phyloP scores from a whole-genome alignment of 2,113 vertebrate genomes.

The Dissostichus mawsoni region DNA sequence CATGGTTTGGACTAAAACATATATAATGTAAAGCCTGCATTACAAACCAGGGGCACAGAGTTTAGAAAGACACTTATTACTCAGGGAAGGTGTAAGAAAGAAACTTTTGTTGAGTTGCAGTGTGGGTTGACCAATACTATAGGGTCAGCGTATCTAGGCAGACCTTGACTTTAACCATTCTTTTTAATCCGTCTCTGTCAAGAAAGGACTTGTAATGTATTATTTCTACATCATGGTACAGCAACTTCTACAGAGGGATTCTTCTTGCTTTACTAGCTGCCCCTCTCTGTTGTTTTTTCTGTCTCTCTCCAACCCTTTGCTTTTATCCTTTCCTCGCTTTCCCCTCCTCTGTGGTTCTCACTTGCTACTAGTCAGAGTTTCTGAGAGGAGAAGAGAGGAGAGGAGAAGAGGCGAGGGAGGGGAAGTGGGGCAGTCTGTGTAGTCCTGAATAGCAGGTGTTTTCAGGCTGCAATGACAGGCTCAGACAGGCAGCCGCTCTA shows the following conservation, averaged over 20 bases:
- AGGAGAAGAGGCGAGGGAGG: conserved; percentile 36
- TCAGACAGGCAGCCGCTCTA: conserved; percentile 83
- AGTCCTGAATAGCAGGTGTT: conserved; percentile 83
- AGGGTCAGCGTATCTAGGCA: background rate
- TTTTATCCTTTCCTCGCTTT: conserved; percentile 11
- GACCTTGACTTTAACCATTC: background rate
- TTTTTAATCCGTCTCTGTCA: conserved; percentile 3
- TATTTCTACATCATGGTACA: background rate
- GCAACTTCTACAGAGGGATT: background rate
- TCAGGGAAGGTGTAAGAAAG: background rate
- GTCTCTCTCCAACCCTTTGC: conserved; percentile 4
- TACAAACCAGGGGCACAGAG: background rate
- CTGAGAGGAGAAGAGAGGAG: conserved; percentile 30
- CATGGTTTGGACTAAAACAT: background rate
- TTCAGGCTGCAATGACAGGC: conserved; percentile 83
- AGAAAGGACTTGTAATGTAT: background rate
- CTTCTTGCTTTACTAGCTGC: conserved; percentile 12
- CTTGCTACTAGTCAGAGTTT: conserved; percentile 47
- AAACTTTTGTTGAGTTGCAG: background rate
- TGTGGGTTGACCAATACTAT: conserved; percentile 3
- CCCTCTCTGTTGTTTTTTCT: conserved; percentile 2
- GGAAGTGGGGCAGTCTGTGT: conserved; percentile 65
- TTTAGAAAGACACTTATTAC: conserved; percentile 2
- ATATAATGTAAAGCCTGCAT: background rate
- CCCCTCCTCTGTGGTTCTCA: conserved; percentile 45